phyloP scores from a whole-genome alignment of 2,888 invertebrate species.

The Cheilosia impressa region DNA sequence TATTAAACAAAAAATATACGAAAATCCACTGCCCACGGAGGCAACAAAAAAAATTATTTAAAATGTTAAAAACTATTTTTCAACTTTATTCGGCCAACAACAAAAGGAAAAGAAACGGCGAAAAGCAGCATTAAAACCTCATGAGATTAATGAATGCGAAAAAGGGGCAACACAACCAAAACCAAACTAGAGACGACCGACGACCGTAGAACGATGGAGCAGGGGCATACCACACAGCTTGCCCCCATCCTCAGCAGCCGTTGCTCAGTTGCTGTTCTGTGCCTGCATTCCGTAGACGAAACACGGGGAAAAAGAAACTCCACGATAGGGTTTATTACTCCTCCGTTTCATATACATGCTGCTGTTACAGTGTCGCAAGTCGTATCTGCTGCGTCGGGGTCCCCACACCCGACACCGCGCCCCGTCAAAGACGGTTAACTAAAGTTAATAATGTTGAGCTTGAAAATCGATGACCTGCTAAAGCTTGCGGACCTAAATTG shows the following conservation, averaged over 20 bases:
- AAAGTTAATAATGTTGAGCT: conserved; percentile 49
- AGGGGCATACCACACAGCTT: not conserved
- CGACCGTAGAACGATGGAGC: not conserved
- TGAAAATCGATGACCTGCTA: conserved; percentile 58
- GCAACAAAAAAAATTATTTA: not conserved
- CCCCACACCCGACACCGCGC: not conserved
- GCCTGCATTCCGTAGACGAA: conserved; percentile 22
- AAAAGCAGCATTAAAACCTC: conserved; percentile 19
- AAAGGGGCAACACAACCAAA: conserved; percentile 9
- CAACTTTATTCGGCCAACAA: conserved; percentile 2
- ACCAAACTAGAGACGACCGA: conserved; percentile 27
- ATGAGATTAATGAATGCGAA: conserved; percentile 33
- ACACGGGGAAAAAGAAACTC: conserved; percentile 12
- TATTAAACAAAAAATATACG: not conserved
- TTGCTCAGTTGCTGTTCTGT: not conserved
- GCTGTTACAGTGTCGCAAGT: not conserved
- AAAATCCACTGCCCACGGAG: not conserved
- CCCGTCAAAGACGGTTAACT: conserved; percentile 12
- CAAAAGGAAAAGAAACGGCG: not conserved
- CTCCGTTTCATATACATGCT: too few species aligned
- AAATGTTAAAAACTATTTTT: not conserved
- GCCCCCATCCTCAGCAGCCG: not conserved
- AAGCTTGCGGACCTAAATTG: conserved; percentile 53
- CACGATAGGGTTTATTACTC: conserved; percentile 35
- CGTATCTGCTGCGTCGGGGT: not conserved